Evolutionary conservation across 2,797 vertebrate genomes (phyloP).

Genomic region (Lindbergichthys nudifrons): DNA sequence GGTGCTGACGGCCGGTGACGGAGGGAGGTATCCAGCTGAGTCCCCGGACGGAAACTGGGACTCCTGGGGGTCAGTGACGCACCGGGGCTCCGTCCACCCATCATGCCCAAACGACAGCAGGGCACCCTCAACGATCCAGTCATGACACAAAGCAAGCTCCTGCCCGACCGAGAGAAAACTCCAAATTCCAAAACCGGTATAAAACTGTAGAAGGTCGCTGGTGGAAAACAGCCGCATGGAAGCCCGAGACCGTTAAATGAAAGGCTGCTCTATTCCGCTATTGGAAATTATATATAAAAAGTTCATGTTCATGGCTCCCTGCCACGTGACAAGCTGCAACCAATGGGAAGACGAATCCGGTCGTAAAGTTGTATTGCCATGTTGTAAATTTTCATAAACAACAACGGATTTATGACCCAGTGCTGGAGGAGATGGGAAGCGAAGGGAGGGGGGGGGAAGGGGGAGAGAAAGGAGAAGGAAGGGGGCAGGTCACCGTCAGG

Average conservation of each 20-base stretch:
- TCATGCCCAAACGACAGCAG: conserved; percentile 77
- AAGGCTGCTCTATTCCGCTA: conserved; percentile 94
- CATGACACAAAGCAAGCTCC: conserved; percentile 60
- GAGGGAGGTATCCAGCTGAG: conserved; percentile 79
- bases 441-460: neutral
- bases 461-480: conserved; percentile 1
- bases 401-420: conserved; percentile 99
- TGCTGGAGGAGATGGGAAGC: conserved; percentile 45
- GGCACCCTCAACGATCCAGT: conserved; percentile 66
- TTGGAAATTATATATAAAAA: conserved; percentile 98
- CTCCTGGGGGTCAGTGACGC: conserved; percentile 81
- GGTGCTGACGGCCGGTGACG: conserved; percentile 85
- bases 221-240: conserved; percentile 85
- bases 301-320: conserved; percentile 96
- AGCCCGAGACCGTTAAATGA: conserved; percentile 89
- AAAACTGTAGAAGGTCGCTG: conserved; percentile 63
- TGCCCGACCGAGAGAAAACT: conserved; percentile 64
- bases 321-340: conserved; percentile 92
- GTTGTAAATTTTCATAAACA: conserved; percentile 99
- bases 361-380: conserved; percentile 99
- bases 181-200: conserved; percentile 16
- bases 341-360: conserved; percentile 91
- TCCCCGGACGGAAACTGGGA: conserved; percentile 42
- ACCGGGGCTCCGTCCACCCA: conserved; percentile 78
- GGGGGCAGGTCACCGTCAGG: conserved; percentile 90